Percentiles rank a stretch among this genome's conserved stretches.
These are phyloP conservation scores for Anastrepha obliqua DNA, from an alignment of 1,140 invertebrate genomes.

Conservation along the genomic window DNA sequence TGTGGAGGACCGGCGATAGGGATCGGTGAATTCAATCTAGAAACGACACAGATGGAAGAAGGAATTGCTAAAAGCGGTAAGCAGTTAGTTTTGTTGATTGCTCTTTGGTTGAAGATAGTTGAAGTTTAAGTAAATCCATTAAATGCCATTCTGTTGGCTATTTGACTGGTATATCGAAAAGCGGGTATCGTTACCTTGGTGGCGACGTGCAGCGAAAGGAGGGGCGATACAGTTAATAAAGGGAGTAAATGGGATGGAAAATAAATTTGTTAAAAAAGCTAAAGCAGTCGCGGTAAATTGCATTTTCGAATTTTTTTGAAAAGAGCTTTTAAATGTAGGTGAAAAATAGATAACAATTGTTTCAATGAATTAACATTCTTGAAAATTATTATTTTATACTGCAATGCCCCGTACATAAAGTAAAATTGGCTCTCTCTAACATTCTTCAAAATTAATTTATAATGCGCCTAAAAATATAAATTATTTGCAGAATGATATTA, in stretches of 20 bases:
- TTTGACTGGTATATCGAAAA: background rate
- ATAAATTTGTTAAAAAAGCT: constrained; percentile 19
- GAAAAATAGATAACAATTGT: too few species aligned
- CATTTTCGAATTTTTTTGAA: too few species aligned
- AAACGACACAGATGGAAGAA: background rate
- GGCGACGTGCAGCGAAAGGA: background rate
- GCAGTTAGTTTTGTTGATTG: constrained; percentile 46
- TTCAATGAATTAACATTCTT: too few species aligned
- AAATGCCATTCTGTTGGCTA: constrained; percentile 51
- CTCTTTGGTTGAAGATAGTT: constrained; percentile 35
- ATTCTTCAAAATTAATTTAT: too few species aligned
- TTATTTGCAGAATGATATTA: too few species aligned
- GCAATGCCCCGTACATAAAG: too few species aligned
- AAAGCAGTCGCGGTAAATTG: background rate
- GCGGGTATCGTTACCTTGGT: background rate
- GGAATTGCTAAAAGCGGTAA: constrained; percentile 17
- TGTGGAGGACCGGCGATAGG: background rate
- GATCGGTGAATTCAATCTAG: constrained; percentile 39
- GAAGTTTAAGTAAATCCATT: constrained; percentile 50
- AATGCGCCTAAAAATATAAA: too few species aligned
- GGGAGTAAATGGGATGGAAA: constrained; percentile 6
- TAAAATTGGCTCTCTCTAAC: too few species aligned
- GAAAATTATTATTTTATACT: too few species aligned
- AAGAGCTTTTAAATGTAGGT: too few species aligned
- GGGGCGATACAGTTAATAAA: background rate